Evolutionary conservation across 2,113 vertebrate genomes (phyloP).

Genomic region (Nanorana parkeri): DNA sequence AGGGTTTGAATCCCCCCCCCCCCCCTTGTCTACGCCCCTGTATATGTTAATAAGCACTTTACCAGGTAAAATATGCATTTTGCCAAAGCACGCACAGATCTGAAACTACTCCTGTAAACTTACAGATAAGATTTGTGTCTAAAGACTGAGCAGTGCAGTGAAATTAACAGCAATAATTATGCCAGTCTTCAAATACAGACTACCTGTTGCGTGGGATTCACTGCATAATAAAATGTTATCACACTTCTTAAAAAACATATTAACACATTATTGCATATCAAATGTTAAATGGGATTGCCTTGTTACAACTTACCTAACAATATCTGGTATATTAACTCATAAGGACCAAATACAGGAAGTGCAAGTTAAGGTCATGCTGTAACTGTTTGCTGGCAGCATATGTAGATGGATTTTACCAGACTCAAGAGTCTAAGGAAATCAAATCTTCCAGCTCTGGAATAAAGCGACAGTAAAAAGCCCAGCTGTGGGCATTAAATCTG

Average conservation of each 20-base stretch:
- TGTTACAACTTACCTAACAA: not conserved
- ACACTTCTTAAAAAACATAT: not conserved
- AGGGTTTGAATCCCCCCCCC: too few species aligned
- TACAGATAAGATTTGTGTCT: too few species aligned
- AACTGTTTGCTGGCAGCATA: constrained; percentile 15
- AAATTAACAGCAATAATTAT: too few species aligned
- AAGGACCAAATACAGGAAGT: not conserved
- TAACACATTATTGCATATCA: not conserved
- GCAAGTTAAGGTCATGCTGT: constrained; percentile 29
- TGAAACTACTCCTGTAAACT: too few species aligned
- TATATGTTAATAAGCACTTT: too few species aligned
- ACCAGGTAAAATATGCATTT: too few species aligned
- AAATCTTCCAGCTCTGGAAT: constrained; percentile 30
- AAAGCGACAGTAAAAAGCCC: constrained; percentile 39
- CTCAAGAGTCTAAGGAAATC: constrained; percentile 45
- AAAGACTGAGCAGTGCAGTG: too few species aligned
- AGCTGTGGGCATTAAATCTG: constrained; percentile 40
- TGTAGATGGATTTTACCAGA: constrained; percentile 42
- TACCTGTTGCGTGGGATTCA: too few species aligned
- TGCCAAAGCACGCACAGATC: too few species aligned
- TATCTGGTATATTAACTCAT: not conserved
- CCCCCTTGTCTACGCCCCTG: too few species aligned
- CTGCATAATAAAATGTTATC: too few species aligned
- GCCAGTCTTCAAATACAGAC: too few species aligned
- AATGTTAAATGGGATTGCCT: not conserved